A percentile compares a stretch with the other conserved stretches of the same genome.
Conservation (phyloP, 2,888 invertebrate species). For the Neria commutata region DNA sequence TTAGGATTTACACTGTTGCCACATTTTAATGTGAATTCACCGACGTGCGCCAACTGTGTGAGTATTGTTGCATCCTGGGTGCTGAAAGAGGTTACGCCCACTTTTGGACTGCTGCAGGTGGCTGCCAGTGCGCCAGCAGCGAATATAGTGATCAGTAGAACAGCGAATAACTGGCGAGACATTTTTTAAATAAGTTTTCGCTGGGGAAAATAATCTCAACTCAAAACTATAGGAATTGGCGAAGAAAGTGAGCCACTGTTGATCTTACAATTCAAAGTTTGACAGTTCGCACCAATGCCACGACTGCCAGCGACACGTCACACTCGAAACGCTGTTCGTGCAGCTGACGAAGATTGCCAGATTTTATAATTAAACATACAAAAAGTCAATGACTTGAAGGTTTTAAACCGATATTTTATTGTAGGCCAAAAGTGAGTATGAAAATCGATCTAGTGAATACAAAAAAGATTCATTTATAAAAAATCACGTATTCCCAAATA, state of each 20-base stretch:
- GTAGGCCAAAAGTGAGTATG: neutral
- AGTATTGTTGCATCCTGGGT: conserved; percentile 92
- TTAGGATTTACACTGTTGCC: conserved; percentile 72
- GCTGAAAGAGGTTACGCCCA: conserved; percentile 82
- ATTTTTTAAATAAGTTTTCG: conserved; percentile 32
- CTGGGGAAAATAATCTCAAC: neutral
- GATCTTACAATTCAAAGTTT: neutral
- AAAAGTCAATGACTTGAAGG: neutral
- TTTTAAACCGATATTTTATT: neutral
- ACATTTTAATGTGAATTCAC: conserved; percentile 88
- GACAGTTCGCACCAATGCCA: neutral
- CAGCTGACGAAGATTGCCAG: neutral
- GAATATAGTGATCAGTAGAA: conserved; percentile 39
- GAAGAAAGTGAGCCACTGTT: neutral
- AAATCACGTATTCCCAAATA: no score
- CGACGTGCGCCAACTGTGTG: conserved; percentile 87
- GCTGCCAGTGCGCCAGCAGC: conserved; percentile 43
- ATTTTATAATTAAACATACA: neutral
- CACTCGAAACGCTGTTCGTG: neutral
- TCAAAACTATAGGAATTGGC: neutral
- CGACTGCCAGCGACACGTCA: neutral
- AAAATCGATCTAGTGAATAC: no score
- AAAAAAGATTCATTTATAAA: no score
- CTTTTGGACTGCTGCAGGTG: conserved; percentile 69
- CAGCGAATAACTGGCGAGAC: conserved; percentile 42